phyloP scores from a whole-genome alignment of 2,113 vertebrate species.

The Galeopterus variegatus region DNA sequence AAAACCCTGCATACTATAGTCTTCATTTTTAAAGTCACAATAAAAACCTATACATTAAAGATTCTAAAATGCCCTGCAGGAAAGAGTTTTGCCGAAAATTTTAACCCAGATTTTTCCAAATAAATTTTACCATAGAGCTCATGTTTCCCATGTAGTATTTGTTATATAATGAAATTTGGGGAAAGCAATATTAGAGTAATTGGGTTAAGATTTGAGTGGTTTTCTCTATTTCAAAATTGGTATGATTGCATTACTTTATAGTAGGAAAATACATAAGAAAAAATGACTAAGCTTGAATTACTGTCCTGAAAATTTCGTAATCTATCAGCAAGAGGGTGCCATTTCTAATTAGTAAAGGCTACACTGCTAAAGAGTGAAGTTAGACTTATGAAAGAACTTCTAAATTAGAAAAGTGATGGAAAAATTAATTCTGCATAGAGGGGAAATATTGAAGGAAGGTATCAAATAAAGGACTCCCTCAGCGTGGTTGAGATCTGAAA shows the following conservation, averaged over 20 bases:
- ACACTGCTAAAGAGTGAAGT: background rate
- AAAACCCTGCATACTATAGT: background rate
- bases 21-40: background rate
- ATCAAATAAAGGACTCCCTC: background rate
- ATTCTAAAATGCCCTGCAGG: background rate
- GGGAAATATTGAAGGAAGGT: background rate
- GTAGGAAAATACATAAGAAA: background rate
- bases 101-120: background rate
- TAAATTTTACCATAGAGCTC: background rate
- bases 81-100: conserved; percentile 9
- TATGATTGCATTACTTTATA: background rate
- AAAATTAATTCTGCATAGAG: background rate
- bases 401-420: background rate
- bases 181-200: background rate
- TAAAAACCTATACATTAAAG: background rate
- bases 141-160: background rate
- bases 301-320: background rate
- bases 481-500: background rate
- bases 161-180: background rate
- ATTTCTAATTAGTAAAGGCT: conserved; percentile 22
- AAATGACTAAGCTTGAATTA: background rate
- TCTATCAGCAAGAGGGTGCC: background rate
- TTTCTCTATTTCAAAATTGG: background rate
- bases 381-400: conserved; percentile 7
- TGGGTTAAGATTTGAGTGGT: background rate